Conservation (phyloP, 2,113 vertebrate species). For the Parotia lawesii region DNA sequence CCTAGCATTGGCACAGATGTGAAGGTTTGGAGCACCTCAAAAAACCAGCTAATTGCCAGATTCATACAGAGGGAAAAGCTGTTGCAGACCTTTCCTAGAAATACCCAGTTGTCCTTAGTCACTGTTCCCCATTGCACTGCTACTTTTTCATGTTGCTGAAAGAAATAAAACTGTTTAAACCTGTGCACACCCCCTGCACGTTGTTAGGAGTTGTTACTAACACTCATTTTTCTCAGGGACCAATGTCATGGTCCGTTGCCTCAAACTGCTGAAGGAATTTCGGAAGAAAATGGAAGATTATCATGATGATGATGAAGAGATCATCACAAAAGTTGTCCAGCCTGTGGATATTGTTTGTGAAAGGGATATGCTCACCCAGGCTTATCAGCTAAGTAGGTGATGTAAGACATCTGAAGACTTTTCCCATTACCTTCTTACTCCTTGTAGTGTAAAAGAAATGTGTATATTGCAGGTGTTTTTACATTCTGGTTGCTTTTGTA, state of each 20-base stretch:
- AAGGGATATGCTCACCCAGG: slow-evolving; percentile 86
- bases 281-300: slow-evolving; percentile 77
- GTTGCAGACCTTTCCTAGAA: background rate
- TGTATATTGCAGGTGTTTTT: background rate
- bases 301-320: slow-evolving; percentile 81
- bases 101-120: background rate
- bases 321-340: slow-evolving; percentile 69
- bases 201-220: background rate
- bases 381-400: slow-evolving; percentile 87
- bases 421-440: background rate
- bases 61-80: background rate
- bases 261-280: slow-evolving; percentile 85
- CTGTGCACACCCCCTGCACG: rapidly evolving
- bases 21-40: background rate
- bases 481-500: background rate
- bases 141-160: background rate
- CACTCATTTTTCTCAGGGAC: slow-evolving; percentile 73
- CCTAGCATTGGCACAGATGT: too few species aligned
- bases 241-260: slow-evolving; percentile 83
- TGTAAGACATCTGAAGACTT: background rate
- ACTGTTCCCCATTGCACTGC: background rate
- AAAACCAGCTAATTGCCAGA: background rate
- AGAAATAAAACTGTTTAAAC: background rate
- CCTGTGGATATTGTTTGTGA: slow-evolving; percentile 82
- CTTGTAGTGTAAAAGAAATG: background rate